These are phyloP conservation scores for Ectobius pallidus DNA, from an alignment of 2,888 invertebrate genomes.

Conservation along the genomic window DNA sequence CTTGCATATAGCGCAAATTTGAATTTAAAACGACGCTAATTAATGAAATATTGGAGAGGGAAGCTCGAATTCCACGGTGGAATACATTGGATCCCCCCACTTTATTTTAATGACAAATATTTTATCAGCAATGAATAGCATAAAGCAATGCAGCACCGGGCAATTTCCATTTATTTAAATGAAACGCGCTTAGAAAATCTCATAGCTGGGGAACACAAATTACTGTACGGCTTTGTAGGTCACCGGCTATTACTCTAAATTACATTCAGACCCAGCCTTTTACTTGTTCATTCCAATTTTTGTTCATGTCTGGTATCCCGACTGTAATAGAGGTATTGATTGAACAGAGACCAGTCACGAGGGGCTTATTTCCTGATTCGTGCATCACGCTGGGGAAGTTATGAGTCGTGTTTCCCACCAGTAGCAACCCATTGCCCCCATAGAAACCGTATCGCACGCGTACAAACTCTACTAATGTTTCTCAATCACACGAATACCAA, in stretches of 20 bases:
- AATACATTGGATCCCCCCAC: too few species aligned
- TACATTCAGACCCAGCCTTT: background rate
- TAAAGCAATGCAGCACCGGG: too few species aligned
- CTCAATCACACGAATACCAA: background rate
- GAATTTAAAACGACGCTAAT: too few species aligned
- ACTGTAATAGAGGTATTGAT: conserved; percentile 15
- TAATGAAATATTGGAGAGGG: too few species aligned
- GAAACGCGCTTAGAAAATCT: background rate
- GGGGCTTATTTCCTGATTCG: conserved; percentile 16
- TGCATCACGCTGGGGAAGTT: conserved; percentile 7
- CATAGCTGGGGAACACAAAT: background rate
- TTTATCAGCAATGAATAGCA: too few species aligned
- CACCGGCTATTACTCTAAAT: background rate
- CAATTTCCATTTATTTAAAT: background rate
- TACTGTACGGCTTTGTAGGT: conserved; percentile 4
- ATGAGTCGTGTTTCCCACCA: background rate
- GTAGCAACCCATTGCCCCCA: background rate
- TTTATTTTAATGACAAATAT: too few species aligned
- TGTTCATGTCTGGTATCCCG: conserved; percentile 21
- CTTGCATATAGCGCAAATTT: too few species aligned
- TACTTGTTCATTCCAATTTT: conserved; percentile 20
- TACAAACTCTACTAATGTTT: background rate
- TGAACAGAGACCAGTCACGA: background rate
- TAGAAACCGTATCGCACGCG: background rate
- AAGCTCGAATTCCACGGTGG: too few species aligned